Evolutionary conservation across 2,888 invertebrate species (phyloP).

Genomic region (Pachydiplax longipennis): DNA sequence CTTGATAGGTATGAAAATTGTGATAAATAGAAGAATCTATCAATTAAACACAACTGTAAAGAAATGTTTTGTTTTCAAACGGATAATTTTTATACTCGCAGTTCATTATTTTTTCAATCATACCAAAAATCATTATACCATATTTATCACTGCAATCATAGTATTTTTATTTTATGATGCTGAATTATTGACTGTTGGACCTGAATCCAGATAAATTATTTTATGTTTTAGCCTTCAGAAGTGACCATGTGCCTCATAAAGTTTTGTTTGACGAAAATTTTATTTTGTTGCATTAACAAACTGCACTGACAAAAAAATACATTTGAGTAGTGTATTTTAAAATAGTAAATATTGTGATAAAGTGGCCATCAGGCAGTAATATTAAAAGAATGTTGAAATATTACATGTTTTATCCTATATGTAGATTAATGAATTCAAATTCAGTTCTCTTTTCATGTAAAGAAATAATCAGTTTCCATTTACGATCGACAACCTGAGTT

Average conservation of each 20-base stretch:
- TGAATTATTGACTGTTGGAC: not conserved
- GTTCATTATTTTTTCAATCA: not conserved
- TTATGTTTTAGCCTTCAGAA: not conserved
- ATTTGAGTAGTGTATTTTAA: conserved; percentile 31
- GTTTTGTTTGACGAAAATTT: conserved; percentile 35
- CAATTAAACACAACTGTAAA: not conserved
- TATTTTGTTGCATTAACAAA: conserved; percentile 39
- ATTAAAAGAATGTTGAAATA: conserved; percentile 14
- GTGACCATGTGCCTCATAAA: conserved; percentile 39
- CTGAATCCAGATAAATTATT: not conserved
- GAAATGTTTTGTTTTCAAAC: not conserved
- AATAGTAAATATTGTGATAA: conserved; percentile 37
- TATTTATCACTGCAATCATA: not conserved
- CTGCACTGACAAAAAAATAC: conserved; percentile 28
- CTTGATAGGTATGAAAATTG: not conserved
- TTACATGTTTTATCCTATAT: conserved; percentile 1
- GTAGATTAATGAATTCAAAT: no score
- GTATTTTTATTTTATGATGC: not conserved
- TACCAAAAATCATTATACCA: conserved; percentile 4
- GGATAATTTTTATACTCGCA: not conserved
- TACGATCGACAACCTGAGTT: no score
- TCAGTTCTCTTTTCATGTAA: no score
- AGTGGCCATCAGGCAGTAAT: not conserved
- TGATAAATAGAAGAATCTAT: not conserved
- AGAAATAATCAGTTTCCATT: no score